Evolutionary conservation across 1,140 invertebrate genomes (phyloP).

Genomic region (Procambarus virginalis): DNA sequence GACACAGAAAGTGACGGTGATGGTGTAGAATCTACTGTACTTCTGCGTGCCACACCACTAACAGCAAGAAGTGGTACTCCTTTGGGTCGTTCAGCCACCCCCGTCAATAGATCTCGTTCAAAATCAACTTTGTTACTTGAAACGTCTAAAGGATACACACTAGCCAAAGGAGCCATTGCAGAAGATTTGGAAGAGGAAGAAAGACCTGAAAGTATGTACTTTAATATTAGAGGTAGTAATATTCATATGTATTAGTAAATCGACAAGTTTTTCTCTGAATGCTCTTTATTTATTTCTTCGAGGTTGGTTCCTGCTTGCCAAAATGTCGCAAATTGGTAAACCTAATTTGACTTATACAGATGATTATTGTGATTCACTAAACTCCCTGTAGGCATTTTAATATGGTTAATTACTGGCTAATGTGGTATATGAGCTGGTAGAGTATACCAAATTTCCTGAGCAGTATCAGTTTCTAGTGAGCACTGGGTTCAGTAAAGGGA

Average conservation of each 20-base stretch:
- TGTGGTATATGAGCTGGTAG: too few species aligned
- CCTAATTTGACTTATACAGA: too few species aligned
- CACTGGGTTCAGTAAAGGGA: too few species aligned
- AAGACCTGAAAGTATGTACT: constrained; percentile 7
- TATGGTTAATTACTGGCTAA: too few species aligned
- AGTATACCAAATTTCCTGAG: too few species aligned
- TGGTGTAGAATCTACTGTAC: constrained; percentile 44
- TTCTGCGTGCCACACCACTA: constrained; percentile 42
- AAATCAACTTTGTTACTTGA: constrained; percentile 9
- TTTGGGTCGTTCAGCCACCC: constrained; percentile 9
- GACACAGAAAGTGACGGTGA: constrained; percentile 56
- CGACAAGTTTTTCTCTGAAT: too few species aligned
- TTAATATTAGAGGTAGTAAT: neutral
- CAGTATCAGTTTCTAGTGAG: too few species aligned
- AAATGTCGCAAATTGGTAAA: too few species aligned
- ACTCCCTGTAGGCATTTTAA: too few species aligned
- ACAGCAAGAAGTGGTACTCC: constrained; percentile 42
- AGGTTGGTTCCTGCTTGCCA: too few species aligned
- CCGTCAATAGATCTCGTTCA: neutral
- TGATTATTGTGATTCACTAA: too few species aligned
- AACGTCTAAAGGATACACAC: constrained; percentile 30
- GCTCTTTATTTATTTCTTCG: too few species aligned
- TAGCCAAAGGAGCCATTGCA: constrained; percentile 58
- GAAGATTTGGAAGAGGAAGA: constrained; percentile 60
- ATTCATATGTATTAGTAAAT: neutral